A percentile compares a stretch with the other conserved stretches of the same genome.
Conservation (phyloP, 2,797 vertebrate genomes). For the Kryptolebias ocellatus region DNA sequence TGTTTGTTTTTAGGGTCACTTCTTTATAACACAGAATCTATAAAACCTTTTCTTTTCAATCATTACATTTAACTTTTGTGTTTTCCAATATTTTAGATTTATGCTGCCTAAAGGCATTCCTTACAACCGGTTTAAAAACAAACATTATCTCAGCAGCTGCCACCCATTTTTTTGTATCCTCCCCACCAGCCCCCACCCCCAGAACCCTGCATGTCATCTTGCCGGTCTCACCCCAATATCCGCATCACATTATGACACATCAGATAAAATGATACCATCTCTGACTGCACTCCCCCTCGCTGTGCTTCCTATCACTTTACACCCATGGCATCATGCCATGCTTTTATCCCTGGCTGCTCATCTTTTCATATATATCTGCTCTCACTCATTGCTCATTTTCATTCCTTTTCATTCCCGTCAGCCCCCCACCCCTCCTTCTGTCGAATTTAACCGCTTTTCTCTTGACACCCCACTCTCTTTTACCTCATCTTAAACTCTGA, state of each 20-base stretch:
- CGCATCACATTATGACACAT: slow-evolving; percentile 62
- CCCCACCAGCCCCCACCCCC: not conserved
- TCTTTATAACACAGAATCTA: not conserved
- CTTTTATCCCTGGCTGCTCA: slow-evolving; percentile 30
- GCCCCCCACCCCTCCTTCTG: slow-evolving; percentile 13
- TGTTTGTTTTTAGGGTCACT: not conserved
- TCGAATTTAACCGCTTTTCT: slow-evolving; percentile 19
- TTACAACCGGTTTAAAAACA: slow-evolving; percentile 14
- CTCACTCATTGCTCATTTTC: slow-evolving; percentile 33
- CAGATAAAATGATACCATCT: slow-evolving; percentile 63
- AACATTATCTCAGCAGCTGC: slow-evolving; percentile 18
- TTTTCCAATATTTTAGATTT: slow-evolving; percentile 10
- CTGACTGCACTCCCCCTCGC: slow-evolving; percentile 20
- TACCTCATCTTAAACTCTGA: slow-evolving; percentile 65
- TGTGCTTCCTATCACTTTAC: slow-evolving; percentile 34
- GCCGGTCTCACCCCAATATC: slow-evolving; percentile 59
- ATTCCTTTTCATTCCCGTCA: slow-evolving; percentile 23
- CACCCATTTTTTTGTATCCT: slow-evolving; percentile 49
- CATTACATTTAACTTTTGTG: not conserved
- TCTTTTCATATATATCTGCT: slow-evolving; percentile 40
- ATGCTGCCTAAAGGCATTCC: slow-evolving; percentile 39
- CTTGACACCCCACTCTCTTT: slow-evolving; percentile 38
- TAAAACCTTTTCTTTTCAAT: not conserved
- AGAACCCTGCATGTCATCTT: slow-evolving; percentile 22
- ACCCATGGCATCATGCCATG: slow-evolving; percentile 23